Evolutionary conservation across 2,888 invertebrate species (phyloP).

Genomic region (Thecocarcelia acutangulata): DNA sequence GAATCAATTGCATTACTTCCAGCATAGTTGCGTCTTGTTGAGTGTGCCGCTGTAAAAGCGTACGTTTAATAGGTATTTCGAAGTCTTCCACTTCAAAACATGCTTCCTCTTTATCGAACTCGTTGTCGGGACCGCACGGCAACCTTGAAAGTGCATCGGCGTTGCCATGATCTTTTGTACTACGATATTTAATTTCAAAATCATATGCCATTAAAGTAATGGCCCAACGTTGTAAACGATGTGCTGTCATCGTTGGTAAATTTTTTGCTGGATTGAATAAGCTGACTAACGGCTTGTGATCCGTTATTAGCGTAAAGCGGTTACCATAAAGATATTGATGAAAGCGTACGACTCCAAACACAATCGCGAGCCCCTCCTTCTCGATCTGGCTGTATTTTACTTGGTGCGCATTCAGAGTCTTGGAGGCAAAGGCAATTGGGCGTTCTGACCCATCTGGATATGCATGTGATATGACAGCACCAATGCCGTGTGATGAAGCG

Average conservation of each 20-base stretch:
- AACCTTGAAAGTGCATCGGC: slow-evolving; percentile 65
- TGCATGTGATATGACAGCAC: slow-evolving; percentile 46
- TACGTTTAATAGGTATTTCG: too few species aligned
- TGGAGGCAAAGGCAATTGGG: slow-evolving; percentile 51
- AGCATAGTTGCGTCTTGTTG: not conserved
- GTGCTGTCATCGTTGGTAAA: slow-evolving; percentile 8
- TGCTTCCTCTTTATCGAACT: slow-evolving; percentile 56
- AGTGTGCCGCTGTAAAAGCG: too few species aligned
- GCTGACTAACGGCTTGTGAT: slow-evolving; percentile 56
- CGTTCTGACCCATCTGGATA: slow-evolving; percentile 51
- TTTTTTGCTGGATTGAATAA: slow-evolving; percentile 32
- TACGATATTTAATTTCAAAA: slow-evolving; percentile 41
- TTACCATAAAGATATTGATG: slow-evolving; percentile 55
- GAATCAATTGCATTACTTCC: too few species aligned
- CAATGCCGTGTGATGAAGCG: slow-evolving; percentile 53
- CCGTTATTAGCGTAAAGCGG: slow-evolving; percentile 53
- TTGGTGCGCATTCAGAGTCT: slow-evolving; percentile 40
- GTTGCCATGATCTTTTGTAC: slow-evolving; percentile 48
- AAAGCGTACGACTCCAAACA: slow-evolving; percentile 33
- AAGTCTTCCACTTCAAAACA: too few species aligned
- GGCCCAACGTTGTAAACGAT: slow-evolving; percentile 14
- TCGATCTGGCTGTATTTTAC: slow-evolving; percentile 36
- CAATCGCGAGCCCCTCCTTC: slow-evolving; percentile 36
- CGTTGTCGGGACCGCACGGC: slow-evolving; percentile 46
- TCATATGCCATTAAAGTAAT: slow-evolving; percentile 27